A percentile compares a stretch with the other conserved stretches of the same genome.
Conservation (phyloP, 2,113 vertebrate genomes). For the Coracopsis vasa region DNA sequence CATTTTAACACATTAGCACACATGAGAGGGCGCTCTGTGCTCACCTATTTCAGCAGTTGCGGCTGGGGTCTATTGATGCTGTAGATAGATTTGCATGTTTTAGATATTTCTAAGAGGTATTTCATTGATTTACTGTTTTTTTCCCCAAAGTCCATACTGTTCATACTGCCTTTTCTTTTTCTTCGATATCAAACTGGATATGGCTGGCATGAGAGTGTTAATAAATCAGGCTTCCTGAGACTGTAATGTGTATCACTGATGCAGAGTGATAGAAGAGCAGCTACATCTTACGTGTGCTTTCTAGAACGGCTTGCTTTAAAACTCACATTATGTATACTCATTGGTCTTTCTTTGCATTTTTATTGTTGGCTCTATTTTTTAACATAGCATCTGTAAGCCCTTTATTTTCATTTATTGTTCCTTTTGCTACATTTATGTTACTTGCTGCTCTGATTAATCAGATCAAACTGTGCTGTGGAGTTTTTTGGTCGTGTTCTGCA, state of each 20-base stretch:
- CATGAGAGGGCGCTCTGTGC: conserved; percentile 50
- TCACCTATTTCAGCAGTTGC: background rate
- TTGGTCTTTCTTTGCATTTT: background rate
- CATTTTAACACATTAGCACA: background rate
- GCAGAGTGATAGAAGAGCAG: background rate
- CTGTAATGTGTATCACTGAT: background rate
- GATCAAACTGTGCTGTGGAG: background rate
- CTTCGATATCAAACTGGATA: background rate
- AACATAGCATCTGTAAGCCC: background rate
- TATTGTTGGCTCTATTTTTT: background rate
- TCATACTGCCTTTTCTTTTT: background rate
- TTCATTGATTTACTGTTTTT: background rate
- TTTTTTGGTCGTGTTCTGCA: background rate
- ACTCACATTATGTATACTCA: rapidly evolving
- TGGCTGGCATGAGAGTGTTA: background rate
- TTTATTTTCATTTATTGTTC: background rate
- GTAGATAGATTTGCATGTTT: background rate
- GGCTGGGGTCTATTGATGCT: background rate
- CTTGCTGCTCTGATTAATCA: background rate
- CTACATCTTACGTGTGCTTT: background rate
- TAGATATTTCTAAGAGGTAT: background rate
- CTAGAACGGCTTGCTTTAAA: background rate
- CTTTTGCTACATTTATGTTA: background rate
- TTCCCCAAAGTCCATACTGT: background rate
- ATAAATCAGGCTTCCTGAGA: background rate